phyloP scores from a whole-genome alignment of 2,888 invertebrate species.

The Platycheirus rosarum region DNA sequence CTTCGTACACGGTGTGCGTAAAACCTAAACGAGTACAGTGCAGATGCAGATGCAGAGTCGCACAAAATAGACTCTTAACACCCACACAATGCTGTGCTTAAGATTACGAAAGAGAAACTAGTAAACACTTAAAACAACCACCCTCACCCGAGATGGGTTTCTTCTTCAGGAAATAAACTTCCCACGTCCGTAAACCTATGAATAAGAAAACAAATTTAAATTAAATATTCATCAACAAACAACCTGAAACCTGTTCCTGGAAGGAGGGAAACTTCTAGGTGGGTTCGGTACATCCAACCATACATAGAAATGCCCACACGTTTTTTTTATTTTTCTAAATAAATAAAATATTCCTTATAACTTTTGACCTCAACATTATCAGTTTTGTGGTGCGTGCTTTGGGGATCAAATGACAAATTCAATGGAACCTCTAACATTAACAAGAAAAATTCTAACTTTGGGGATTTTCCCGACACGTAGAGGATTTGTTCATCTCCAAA shows the following conservation, averaged over 20 bases:
- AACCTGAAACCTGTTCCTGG: conserved; percentile 59
- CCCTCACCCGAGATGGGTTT: conserved; percentile 51
- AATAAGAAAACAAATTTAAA: not conserved
- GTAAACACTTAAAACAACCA: conserved; percentile 60
- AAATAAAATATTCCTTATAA: too few relatives aligned
- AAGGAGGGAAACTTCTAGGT: conserved; percentile 57
- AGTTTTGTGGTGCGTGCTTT: conserved; percentile 50
- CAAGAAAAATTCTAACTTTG: too few relatives aligned
- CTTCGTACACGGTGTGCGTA: too few relatives aligned
- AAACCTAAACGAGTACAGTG: too few relatives aligned
- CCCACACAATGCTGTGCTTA: conserved; percentile 18
- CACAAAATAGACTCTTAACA: conserved; percentile 7
- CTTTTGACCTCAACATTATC: conserved; percentile 45
- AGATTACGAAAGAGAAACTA: conserved; percentile 17
- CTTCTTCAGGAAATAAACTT: conserved; percentile 31
- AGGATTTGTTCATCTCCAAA: too few relatives aligned
- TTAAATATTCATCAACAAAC: conserved; percentile 10
- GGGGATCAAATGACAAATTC: conserved; percentile 63
- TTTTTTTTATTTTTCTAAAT: not conserved
- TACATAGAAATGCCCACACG: conserved; percentile 54
- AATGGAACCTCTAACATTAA: conserved; percentile 74
- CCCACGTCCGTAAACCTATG: too few relatives aligned
- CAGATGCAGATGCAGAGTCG: not conserved
- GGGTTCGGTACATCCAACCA: conserved; percentile 12
- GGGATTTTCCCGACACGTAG: too few relatives aligned